Conservation (phyloP, 1,140 invertebrate genomes). For the Megathymus violae region DNA sequence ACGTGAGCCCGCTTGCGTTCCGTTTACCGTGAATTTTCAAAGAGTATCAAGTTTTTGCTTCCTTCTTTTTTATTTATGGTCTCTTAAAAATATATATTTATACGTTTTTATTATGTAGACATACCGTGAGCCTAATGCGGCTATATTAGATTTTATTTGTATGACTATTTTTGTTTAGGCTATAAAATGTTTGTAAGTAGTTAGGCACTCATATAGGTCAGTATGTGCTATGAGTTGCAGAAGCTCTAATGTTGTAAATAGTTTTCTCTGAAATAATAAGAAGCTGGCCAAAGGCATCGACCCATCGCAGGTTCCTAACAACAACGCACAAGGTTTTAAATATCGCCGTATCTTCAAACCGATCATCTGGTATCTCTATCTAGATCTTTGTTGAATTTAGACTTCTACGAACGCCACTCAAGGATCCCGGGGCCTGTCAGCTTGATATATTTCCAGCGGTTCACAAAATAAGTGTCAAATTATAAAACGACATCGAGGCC, state of each 20-base stretch:
- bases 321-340: neutral
- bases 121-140: too few species aligned
- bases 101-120: neutral
- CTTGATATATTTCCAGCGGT: constrained; percentile 33
- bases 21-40: constrained; percentile 5
- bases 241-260: too few species aligned
- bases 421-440: constrained; percentile 24
- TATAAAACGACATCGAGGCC: constrained; percentile 34
- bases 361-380: constrained; percentile 24
- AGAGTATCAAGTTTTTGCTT: neutral
- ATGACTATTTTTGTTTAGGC: too few species aligned
- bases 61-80: neutral
- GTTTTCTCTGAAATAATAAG: too few species aligned
- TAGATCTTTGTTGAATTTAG: constrained; percentile 31
- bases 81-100: too few species aligned
- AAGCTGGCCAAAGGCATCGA: too few species aligned
- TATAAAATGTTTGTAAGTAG: too few species aligned
- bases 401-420: constrained; percentile 33
- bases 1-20: constrained; percentile 14
- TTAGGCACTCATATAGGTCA: too few species aligned
- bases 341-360: neutral
- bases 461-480: constrained; percentile 52
- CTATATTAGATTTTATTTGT: too few species aligned
- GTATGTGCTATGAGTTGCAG: too few species aligned
- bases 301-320: too few species aligned